These are phyloP conservation scores for Lepidochrysops patricia DNA, from an alignment of 2,888 invertebrate genomes.

Conservation along the genomic window DNA sequence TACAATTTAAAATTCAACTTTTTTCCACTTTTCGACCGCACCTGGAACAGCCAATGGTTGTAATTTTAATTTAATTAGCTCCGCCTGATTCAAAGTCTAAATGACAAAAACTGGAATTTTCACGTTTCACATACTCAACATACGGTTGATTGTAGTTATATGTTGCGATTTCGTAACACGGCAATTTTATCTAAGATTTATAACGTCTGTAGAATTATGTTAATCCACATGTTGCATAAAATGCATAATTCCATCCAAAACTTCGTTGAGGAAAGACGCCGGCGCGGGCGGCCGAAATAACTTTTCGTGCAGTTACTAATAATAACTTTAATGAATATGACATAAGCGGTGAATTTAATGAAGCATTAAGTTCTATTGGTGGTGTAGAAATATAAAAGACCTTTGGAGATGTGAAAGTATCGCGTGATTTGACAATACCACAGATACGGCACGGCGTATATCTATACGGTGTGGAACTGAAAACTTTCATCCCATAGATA, in stretches of 20 bases:
- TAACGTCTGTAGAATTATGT: not conserved
- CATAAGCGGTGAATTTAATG: not conserved
- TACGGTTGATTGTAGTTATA: not conserved
- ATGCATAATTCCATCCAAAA: not conserved
- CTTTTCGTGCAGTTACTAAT: not conserved
- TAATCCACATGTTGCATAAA: not conserved
- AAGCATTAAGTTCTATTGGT: not conserved
- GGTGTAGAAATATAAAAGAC: not conserved
- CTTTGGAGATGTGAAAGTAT: not conserved
- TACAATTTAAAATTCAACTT: not conserved
- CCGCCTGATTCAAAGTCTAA: not conserved
- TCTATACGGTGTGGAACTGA: not conserved
- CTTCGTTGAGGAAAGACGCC: not conserved
- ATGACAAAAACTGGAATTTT: not conserved
- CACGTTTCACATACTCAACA: not conserved
- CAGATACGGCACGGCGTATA: too few relatives aligned
- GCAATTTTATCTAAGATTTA: not conserved
- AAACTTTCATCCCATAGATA: not conserved
- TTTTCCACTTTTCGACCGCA: not conserved
- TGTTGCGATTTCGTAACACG: not conserved
- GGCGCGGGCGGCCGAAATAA: too few relatives aligned
- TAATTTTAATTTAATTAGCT: not conserved
- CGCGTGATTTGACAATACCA: conserved; percentile 12
- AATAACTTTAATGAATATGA: not conserved
- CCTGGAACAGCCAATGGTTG: not conserved